Base-by-base conservation (phyloP, 1,140 invertebrate species). In the Drosophila sproati region DNA sequence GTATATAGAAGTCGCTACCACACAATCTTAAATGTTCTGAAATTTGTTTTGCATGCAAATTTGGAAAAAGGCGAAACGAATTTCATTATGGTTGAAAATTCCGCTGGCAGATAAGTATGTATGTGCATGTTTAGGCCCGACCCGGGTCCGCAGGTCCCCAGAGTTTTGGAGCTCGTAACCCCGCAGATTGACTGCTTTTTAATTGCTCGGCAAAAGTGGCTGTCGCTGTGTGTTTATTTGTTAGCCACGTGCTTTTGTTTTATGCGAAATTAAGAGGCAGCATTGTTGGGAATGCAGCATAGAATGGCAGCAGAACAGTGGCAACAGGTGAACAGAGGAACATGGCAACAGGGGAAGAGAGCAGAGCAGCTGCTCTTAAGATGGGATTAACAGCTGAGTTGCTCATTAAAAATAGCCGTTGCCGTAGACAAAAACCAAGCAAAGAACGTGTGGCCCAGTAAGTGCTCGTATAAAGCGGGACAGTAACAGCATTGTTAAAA, bases 121-220 rank as follows among this genome's bases (percentile, higher is more conserved):
- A 29, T 56, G 7, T 31, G 20, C n/a, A 29, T 56, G 28, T 34
- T 6, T 12, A 48, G 34, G 20, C 32, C 28, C 12, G 12, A 31
- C 29, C 41, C 8, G 0, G 1, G 20, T 20, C 20, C 3, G 1
- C 3, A 31, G 4, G 48, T 43, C 45, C 35, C 31, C 20, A 31
- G 8, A 10, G 20, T 12, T 10, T 39, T 20, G 29, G 10, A 28
- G n/a, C 28, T 12, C 20, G 8, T 29, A 45, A 52, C 45, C 39
- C 48, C 10, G 47, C 43, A 48, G 55, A 60, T 67, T 77, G 73
- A 77, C 70, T 62, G 63, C 52, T 63, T 77, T 77, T 77, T 77
- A 77, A 77, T 77, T 77, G 75, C 55, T 66, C 10, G 32, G 39
- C 45, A 50, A 67, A 67, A 67, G 70, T 66, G 48, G 31, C 66